Evolutionary conservation across 2,113 vertebrate genomes (phyloP).

Genomic region (Zootoca vivipara): DNA sequence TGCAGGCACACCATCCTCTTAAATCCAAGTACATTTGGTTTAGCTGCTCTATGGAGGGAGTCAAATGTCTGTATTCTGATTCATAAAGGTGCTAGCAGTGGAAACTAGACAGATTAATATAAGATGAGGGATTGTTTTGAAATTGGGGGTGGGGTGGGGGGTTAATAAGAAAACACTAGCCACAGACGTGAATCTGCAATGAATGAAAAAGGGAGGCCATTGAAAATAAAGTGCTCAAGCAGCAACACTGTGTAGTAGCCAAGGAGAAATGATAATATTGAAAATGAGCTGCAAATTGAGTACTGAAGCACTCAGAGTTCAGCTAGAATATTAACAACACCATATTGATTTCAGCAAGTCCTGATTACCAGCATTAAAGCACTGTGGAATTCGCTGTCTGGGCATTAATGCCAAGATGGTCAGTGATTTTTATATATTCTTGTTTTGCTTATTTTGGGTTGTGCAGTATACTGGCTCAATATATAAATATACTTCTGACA

Average conservation of each 20-base stretch:
- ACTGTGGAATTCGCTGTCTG: background rate
- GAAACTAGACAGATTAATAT: rapidly evolving
- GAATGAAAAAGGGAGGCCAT: background rate
- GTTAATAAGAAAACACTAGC: background rate
- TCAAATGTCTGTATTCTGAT: background rate
- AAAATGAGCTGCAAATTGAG: slow-evolving; percentile 7
- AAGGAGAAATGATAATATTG: slow-evolving; percentile 16
- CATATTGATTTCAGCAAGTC: slow-evolving; percentile 17
- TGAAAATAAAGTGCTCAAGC: background rate
- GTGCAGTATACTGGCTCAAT: slow-evolving; percentile 51
- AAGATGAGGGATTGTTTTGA: background rate
- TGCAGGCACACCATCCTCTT: background rate
- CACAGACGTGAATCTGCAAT: background rate
- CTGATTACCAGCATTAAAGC: background rate
- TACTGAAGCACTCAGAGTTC: background rate
- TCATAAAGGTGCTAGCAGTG: background rate
- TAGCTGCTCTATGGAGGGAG: background rate
- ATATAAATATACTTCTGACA: slow-evolving; percentile 25
- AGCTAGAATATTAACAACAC: slow-evolving; percentile 19
- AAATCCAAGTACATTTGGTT: background rate
- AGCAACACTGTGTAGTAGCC: background rate
- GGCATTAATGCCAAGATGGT: slow-evolving; percentile 1
- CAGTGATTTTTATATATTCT: background rate
- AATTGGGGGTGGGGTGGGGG: too few relatives aligned
- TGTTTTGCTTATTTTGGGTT: slow-evolving; percentile 26